phyloP scores from a whole-genome alignment of 2,888 invertebrate genomes.

The Drepanosiphum platanoidis region DNA sequence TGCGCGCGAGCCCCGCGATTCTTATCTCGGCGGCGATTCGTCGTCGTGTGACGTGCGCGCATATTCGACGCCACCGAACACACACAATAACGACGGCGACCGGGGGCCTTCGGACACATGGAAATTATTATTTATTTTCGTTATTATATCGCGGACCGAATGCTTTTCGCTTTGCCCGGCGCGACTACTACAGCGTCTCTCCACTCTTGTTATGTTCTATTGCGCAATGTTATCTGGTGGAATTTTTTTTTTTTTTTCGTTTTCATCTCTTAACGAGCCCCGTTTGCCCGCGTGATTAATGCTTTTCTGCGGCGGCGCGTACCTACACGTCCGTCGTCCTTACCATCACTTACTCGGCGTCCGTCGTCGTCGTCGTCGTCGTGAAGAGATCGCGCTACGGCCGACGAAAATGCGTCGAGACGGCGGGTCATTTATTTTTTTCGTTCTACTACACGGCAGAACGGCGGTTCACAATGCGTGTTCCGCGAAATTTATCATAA shows the following conservation, averaged over 20 bases:
- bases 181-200: background rate
- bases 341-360: background rate
- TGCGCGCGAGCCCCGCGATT: conserved; percentile 10
- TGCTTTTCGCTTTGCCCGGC: conserved; percentile 10
- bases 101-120: conserved; percentile 23
- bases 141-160: conserved; percentile 18
- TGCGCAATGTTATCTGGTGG: background rate
- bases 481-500: too few species aligned
- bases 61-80: conserved; percentile 25
- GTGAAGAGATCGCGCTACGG: background rate
- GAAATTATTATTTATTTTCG: background rate
- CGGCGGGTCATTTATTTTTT: too few species aligned
- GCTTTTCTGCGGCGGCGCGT: background rate
- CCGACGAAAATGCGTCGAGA: too few species aligned
- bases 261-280: background rate
- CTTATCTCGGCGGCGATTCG: conserved; percentile 4
- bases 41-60: background rate
- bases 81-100: background rate
- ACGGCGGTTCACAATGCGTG: too few species aligned
- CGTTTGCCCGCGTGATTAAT: background rate
- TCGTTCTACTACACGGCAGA: too few species aligned
- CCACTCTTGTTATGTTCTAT: background rate
- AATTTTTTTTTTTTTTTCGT: background rate
- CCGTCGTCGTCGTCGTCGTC: background rate
- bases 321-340: background rate